phyloP scores from a whole-genome alignment of 2,888 invertebrate genomes.

The Syrista parreyssii region DNA sequence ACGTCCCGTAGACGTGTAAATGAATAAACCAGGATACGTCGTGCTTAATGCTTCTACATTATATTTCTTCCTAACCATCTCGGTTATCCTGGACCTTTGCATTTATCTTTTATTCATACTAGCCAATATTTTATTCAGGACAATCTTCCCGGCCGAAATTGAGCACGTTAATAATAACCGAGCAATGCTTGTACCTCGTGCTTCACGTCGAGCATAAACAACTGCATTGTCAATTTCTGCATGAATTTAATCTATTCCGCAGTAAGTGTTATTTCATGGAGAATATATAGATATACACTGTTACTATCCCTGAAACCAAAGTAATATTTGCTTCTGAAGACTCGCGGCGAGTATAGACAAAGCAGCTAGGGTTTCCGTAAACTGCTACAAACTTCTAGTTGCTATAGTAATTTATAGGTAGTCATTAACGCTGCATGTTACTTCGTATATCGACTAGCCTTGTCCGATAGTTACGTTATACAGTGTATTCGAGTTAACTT shows the following conservation, averaged over 20 bases:
- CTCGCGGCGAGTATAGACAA: no score
- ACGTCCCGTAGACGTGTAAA: not conserved
- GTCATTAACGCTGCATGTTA: not conserved
- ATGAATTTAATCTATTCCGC: not conserved
- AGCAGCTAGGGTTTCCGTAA: no score
- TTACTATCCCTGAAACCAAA: no score
- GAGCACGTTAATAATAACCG: not conserved
- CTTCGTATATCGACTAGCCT: not conserved
- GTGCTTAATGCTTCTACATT: not conserved
- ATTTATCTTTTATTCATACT: constrained; percentile 35
- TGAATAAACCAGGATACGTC: not conserved
- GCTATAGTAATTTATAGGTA: no score
- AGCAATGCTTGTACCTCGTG: not conserved
- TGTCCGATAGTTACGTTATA: not conserved
- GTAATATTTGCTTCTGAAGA: no score
- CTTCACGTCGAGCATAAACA: not conserved
- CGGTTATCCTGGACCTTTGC: constrained; percentile 21
- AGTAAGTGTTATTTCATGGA: not conserved
- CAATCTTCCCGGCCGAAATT: not conserved
- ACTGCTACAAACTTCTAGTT: no score
- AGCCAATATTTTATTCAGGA: not conserved
- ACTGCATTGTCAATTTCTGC: not conserved
- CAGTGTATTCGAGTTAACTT: not conserved
- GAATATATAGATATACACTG: no score
- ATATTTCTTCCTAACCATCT: not conserved